Base-by-base conservation (phyloP, 2,113 vertebrate genomes). In the Alligator mississippiensis region DNA sequence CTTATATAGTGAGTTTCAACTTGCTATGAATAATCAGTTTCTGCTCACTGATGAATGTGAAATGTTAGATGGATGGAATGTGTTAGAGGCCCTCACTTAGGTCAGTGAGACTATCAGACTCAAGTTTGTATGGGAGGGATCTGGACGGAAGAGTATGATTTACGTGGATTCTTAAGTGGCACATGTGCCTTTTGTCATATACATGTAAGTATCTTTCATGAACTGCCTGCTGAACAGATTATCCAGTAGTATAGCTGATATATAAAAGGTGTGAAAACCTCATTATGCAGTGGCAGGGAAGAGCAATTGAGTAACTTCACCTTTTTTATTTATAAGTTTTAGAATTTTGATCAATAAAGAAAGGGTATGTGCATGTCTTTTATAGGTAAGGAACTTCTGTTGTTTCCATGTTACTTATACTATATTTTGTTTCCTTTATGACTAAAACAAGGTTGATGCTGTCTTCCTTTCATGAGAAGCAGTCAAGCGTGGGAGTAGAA, bases 401-500 rank as follows among this genome's bases (percentile, higher is more conserved):
- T 78, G 15, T 0, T 22, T 13, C 83, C 83, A 66, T 82, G 30
- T 82, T 87, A 86, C 15, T 64, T 81, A 54, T 75, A 24, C 83
- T 89, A 62, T 60, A 62, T 89, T 92, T 84, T 61, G 64, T 95
- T 96, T 96, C 82, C 90, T 88, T 79, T 94, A 57, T 87, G 95
- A 94, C 89, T 95, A 84, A 95, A 96, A 60, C 22, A 87, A 90
- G 80, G 54, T 74, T 91, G 93, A 70, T 27, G 57, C 3, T 75
- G 75, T 82, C 74, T 93, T 95, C 91, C 92, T 91, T 97, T 96
- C 89, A 89, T 60, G 30, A 93, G 95, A 96, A 96, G 92, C 82
- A 94, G 90, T 68, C 72, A 72, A 47, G 16, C 0, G 47, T 95
- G 79, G 95, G 95, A 95, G 94, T 25, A 88, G 76, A 61, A n/a